Evolutionary conservation across 2,888 invertebrate species (phyloP).

Genomic region (Epinotia demarniana): DNA sequence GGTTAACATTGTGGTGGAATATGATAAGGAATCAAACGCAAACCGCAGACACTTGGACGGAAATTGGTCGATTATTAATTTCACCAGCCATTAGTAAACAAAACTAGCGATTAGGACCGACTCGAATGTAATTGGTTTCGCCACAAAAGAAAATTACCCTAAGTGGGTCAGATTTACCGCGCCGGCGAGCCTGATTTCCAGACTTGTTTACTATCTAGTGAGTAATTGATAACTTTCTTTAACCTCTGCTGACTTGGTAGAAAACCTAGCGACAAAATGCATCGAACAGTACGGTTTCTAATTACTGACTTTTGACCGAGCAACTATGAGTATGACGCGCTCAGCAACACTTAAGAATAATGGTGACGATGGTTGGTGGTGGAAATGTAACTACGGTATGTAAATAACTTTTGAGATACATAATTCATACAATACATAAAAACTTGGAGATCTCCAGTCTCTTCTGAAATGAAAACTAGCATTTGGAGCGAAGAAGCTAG

Average conservation of each 20-base stretch:
- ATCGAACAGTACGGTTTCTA: not conserved
- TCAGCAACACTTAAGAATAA: too few species aligned
- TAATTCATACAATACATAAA: too few species aligned
- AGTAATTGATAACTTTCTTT: slow-evolving; percentile 68
- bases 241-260: slow-evolving; percentile 47
- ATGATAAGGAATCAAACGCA: not conserved
- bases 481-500: too few species aligned
- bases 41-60: slow-evolving; percentile 13
- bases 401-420: not conserved
- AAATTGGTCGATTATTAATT: slow-evolving; percentile 21
- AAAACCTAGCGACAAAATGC: slow-evolving; percentile 27
- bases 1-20: not conserved
- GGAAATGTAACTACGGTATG: too few species aligned
- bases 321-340: not conserved
- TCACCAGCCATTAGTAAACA: slow-evolving; percentile 27
- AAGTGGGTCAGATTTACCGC: slow-evolving; percentile 63
- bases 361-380: not conserved
- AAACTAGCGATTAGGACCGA: slow-evolving; percentile 28
- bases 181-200: slow-evolving; percentile 67
- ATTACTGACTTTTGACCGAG: not conserved
- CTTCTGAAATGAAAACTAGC: too few species aligned
- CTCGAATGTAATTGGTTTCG: slow-evolving; percentile 21
- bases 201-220: slow-evolving; percentile 45
- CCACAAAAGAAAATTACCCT: slow-evolving; percentile 57
- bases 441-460: too few species aligned